Base-by-base conservation (phyloP, 2,797 vertebrate genomes). In the Trematomus bernacchii region DNA sequence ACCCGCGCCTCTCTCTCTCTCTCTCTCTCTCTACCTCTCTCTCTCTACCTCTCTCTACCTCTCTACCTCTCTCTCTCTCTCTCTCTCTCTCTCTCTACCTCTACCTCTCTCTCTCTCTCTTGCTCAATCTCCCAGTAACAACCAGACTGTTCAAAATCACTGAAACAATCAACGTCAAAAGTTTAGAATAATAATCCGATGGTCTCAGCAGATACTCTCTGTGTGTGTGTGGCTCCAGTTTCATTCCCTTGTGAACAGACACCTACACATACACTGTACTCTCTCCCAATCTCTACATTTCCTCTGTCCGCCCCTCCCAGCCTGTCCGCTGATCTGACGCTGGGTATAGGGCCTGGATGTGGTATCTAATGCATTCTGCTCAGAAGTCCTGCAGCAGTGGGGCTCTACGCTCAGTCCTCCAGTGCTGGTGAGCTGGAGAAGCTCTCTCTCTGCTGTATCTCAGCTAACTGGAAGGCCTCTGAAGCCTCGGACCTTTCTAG, bases 121-220 rank as follows among this genome's bases (percentile, higher is more conserved):
- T 23, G 0, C 52, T 69, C 66, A 15, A 48, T 73, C 62, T 79
- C 54, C 13, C 40, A 51, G 72, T 80, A 62, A 46, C 82, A 82
- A 5, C 84, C 71, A 82, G 74, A 84, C 76, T 53, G 61, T 80
- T 90, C 66, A 73, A 69, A 90, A 89, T 85, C 84, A 83, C 85
- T 79, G 79, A 84, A 91, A 92, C 87, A 91, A 93, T 92, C 85
- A 77, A 73, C 82, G 79, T 88, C 81, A 85, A 87, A 92, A 87
- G 87, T 94, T 93, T 90, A 93, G 78, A 93, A 92, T 90, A 93
- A 94, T 90, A 93, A 72, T 78, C 23, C 77, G 80, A 83, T 67
- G 55, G 70, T 90, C 76, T 90, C 10, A 10, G 67, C 73, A 83
- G 86, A 85, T 87, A 85, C 65, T 77, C 58, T 66, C 23, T 66